These are phyloP conservation scores for Archocentrus centrarchus DNA, from an alignment of 2,113 vertebrate species.

Conservation along the genomic window DNA sequence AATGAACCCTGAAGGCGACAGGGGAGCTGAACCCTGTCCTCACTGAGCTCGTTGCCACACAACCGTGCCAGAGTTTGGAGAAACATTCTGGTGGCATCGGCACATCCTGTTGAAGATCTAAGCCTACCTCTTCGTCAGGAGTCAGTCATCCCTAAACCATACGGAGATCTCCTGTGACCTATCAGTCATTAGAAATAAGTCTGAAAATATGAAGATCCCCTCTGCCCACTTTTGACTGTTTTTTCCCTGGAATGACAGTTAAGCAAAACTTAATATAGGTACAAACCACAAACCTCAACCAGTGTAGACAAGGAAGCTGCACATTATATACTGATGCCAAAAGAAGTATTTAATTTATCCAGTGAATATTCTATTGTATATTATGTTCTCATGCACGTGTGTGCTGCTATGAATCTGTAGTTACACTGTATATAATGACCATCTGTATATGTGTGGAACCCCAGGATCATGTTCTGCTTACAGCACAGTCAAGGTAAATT, in stretches of 20 bases:
- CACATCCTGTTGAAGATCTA: conserved; percentile 58
- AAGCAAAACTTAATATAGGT: too few species aligned
- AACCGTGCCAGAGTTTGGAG: conserved; percentile 71
- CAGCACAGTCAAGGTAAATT: conserved; percentile 62
- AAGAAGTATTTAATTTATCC: background rate
- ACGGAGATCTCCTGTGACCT: background rate
- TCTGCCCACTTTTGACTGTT: background rate
- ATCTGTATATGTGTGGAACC: conserved; percentile 35
- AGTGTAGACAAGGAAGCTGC: background rate
- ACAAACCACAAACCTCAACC: background rate
- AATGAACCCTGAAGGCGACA: conserved; percentile 75
- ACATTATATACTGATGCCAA: too few species aligned
- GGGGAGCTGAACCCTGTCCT: conserved; percentile 62
- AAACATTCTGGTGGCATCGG: conserved; percentile 70
- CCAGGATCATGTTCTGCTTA: conserved; percentile 61
- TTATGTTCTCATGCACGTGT: background rate
- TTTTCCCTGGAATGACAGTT: too few species aligned
- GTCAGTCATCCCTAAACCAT: conserved; percentile 48
- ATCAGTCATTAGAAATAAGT: conserved; percentile 12
- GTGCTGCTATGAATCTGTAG: background rate
- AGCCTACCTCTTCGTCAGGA: conserved; percentile 23
- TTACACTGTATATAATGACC: conserved; percentile 35
- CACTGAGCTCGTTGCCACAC: conserved; percentile 74
- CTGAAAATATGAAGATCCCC: background rate
- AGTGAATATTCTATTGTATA: background rate